Conservation (phyloP, 2,888 invertebrate genomes). For the Cosmopolites sordidus region DNA sequence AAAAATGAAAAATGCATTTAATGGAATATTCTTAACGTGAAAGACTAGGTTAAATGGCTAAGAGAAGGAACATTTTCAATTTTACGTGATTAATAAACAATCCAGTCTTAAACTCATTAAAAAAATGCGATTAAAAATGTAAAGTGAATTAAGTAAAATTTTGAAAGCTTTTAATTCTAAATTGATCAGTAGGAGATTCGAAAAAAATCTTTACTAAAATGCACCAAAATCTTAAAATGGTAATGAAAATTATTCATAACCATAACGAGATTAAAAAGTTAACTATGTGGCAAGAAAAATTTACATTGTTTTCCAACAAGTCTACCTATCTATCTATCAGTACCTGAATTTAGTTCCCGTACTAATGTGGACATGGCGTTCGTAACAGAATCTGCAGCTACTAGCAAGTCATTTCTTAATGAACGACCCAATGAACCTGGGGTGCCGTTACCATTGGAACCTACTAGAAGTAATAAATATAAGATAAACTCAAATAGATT, state of each 20-base stretch:
- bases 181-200: too few species aligned
- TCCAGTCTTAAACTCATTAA: not conserved
- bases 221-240: not conserved
- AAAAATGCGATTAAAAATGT: not conserved
- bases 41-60: not conserved
- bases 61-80: not conserved
- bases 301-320: not conserved
- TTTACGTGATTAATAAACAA: not conserved
- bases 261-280: not conserved
- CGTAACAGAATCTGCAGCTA: conserved; percentile 95
- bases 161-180: too few species aligned
- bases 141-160: too few species aligned
- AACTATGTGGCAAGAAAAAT: too few species aligned
- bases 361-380: conserved; percentile 97
- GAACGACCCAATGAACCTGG: conserved; percentile 55
- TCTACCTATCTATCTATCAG: conserved; percentile 40
- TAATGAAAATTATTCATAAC: not conserved
- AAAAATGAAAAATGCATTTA: conserved; percentile 3
- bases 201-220: not conserved
- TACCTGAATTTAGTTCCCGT: conserved; percentile 90
- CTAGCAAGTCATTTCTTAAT: conserved; percentile 81
- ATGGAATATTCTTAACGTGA: not conserved
- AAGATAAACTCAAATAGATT: too few species aligned
- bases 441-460: conserved; percentile 45
- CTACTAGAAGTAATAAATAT: conserved; percentile 23